Percentiles rank a stretch among this genome's conserved stretches.
phyloP scores from a whole-genome alignment of 2,797 vertebrate species.

The Aulostomus chinensis region DNA sequence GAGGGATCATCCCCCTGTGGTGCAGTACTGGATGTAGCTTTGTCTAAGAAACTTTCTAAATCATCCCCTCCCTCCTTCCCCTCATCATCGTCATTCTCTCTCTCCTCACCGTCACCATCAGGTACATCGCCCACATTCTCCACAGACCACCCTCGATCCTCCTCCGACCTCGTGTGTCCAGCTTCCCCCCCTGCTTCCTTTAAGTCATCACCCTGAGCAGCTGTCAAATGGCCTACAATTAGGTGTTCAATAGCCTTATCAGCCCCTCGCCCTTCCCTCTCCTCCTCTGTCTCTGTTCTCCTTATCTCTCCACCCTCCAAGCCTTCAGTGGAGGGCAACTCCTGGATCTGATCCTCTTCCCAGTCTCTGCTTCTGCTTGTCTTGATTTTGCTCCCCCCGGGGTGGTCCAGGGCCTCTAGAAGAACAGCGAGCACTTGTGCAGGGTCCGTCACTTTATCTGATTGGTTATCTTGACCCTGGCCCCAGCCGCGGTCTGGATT shows the following conservation, averaged over 20 bases:
- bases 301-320: slow-evolving; percentile 61
- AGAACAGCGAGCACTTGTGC: slow-evolving; percentile 82
- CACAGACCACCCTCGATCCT: slow-evolving; percentile 42
- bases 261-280: slow-evolving; percentile 28
- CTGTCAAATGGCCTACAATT: slow-evolving; percentile 64
- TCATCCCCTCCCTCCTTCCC: slow-evolving; percentile 38
- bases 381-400: slow-evolving; percentile 43
- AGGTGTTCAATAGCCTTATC: slow-evolving; percentile 71
- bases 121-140: slow-evolving; percentile 29
- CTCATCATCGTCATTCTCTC: slow-evolving; percentile 31
- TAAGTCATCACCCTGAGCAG: slow-evolving; percentile 57
- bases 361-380: slow-evolving; percentile 48
- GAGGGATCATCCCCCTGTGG: slow-evolving; percentile 52
- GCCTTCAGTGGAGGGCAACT: slow-evolving; percentile 44
- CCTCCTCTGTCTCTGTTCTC: slow-evolving; percentile 44
- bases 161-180: slow-evolving; percentile 47
- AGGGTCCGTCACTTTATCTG: slow-evolving; percentile 78
- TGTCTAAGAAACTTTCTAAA: slow-evolving; percentile 41
- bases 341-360: slow-evolving; percentile 54
- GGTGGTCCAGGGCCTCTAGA: slow-evolving; percentile 82
- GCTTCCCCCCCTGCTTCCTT: slow-evolving; percentile 51
- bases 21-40: slow-evolving; percentile 19
- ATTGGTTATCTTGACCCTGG: slow-evolving; percentile 65
- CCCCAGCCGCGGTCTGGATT: slow-evolving; percentile 54
- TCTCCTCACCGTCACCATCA: slow-evolving; percentile 37